These are phyloP conservation scores for Chloroceryle aenea DNA, from an alignment of 2,113 vertebrate genomes.

Conservation along the genomic window DNA sequence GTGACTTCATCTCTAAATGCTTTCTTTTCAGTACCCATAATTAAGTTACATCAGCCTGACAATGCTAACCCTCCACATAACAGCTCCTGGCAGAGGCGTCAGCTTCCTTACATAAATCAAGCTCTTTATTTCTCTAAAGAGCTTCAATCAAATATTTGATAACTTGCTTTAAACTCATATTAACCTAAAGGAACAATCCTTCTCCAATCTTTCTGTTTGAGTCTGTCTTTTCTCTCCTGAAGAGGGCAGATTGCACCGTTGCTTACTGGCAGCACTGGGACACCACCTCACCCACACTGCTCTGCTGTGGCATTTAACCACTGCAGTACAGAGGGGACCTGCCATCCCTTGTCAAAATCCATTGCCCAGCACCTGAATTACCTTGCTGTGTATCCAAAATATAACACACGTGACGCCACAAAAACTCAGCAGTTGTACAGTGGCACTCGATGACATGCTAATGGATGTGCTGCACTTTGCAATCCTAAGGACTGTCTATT, in stretches of 20 bases:
- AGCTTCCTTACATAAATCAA: neutral
- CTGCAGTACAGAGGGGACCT: neutral
- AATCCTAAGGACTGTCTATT: neutral
- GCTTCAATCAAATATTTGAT: neutral
- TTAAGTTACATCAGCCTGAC: neutral
- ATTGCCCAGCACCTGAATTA: neutral
- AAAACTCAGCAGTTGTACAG: neutral
- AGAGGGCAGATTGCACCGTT: neutral
- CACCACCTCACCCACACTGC: fast-evolving
- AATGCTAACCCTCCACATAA: neutral
- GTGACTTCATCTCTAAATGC: neutral
- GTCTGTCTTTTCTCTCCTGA: neutral
- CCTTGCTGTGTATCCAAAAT: neutral
- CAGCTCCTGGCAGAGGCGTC: neutral
- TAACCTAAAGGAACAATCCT: neutral
- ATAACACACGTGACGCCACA: fast-evolving
- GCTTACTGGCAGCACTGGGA: neutral
- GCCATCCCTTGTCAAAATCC: neutral
- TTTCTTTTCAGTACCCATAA: neutral
- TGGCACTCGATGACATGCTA: neutral
- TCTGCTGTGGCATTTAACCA: neutral
- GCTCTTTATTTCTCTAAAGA: neutral
- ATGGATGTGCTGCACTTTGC: neutral
- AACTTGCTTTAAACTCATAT: neutral
- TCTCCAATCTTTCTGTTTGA: neutral